phyloP scores from a whole-genome alignment of 1,140 invertebrate species.

The Arctopsyche grandis region DNA sequence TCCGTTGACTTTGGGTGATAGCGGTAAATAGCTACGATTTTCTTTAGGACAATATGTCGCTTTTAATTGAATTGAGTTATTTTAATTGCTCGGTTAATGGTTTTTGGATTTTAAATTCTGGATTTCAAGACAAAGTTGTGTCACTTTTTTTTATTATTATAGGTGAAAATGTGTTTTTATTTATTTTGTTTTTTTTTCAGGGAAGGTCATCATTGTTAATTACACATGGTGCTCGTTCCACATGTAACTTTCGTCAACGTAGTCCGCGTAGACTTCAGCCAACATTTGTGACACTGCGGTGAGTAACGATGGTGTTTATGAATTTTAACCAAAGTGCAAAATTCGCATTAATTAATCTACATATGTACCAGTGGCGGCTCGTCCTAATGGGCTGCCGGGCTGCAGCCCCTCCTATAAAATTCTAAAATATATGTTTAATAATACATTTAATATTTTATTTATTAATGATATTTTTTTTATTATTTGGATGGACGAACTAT shows the following conservation, averaged over 20 bases:
- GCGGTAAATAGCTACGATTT: not conserved
- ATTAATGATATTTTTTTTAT: no score
- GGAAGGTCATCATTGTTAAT: not conserved
- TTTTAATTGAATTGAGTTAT: not conserved
- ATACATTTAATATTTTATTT: no score
- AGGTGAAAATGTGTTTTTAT: not conserved
- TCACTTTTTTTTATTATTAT: not conserved
- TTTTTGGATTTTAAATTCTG: not conserved
- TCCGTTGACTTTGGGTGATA: no score
- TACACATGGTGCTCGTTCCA: constrained; percentile 14
- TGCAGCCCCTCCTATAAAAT: no score
- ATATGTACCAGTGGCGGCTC: no score
- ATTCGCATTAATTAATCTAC: no score
- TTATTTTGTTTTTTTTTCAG: not conserved
- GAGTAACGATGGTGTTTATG: constrained; percentile 6
- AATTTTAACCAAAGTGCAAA: not conserved
- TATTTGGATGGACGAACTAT: no score
- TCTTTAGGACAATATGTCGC: not conserved
- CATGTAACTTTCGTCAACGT: not conserved
- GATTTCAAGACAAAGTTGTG: not conserved
- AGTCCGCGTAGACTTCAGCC: not conserved
- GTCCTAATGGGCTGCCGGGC: no score
- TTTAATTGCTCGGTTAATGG: not conserved
- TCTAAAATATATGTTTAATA: no score
- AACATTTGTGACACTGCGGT: constrained; percentile 9